These are phyloP conservation scores for Pseudeuparius sepicola DNA, from an alignment of 2,888 invertebrate species.

Conservation along the genomic window DNA sequence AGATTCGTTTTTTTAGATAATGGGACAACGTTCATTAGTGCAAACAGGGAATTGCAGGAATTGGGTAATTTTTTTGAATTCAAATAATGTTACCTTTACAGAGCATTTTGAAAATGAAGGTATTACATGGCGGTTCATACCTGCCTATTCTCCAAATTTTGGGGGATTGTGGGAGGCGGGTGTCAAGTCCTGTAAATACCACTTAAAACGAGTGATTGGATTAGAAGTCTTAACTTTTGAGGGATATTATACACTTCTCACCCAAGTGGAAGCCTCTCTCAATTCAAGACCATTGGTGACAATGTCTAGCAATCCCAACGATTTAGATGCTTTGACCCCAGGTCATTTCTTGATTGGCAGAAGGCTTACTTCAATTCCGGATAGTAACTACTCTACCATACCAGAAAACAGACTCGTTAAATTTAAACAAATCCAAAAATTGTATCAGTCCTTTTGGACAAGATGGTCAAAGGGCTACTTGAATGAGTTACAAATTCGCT, in stretches of 20 bases:
- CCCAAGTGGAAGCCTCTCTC: conserved; percentile 1
- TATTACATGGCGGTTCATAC: conserved; percentile 9
- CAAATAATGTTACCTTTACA: background rate
- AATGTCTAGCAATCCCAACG: conserved; percentile 5
- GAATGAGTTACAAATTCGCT: too few relatives aligned
- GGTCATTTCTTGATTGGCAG: conserved; percentile 6
- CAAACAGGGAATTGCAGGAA: conserved; percentile 4
- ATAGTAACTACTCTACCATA: too few relatives aligned
- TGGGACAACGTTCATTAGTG: conserved; percentile 9
- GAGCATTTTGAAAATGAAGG: conserved; percentile 1
- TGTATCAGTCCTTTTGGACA: too few relatives aligned
- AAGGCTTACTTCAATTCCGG: too few relatives aligned
- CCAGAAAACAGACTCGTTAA: too few relatives aligned
- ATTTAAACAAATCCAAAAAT: too few relatives aligned
- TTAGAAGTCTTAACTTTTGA: background rate
- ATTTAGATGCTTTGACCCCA: conserved; percentile 4
- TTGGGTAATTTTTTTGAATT: background rate
- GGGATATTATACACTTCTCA: background rate
- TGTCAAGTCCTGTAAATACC: conserved; percentile 8
- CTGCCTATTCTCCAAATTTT: conserved; percentile 8
- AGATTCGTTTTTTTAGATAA: conserved; percentile 9
- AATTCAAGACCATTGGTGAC: conserved; percentile 7
- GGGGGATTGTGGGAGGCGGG: conserved; percentile 13
- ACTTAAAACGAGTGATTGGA: conserved; percentile 7
- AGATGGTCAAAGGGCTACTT: too few relatives aligned